Base-by-base conservation (phyloP, 2,797 vertebrate species). In the Crax fasciolata region DNA sequence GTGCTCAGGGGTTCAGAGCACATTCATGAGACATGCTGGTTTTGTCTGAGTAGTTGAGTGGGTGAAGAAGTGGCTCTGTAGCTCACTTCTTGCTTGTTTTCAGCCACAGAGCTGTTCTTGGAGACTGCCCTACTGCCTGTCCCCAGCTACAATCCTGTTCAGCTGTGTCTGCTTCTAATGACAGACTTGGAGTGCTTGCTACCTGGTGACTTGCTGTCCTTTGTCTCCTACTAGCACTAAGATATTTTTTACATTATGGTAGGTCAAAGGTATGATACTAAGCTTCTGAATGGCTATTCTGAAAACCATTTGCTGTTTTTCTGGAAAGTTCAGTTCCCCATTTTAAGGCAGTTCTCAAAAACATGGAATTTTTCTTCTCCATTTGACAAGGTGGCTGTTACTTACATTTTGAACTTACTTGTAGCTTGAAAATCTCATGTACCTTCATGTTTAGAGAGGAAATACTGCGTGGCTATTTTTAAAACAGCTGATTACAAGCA, bases 291-390 rank as follows among this genome's bases (percentile, higher is more conserved):
- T 7, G 79, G 41, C 18, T 85, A 0, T 55, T 76, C 24, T 54
- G 65, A 44, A 85, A 76, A 77, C 25, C 4, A 5, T 1, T 0
- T 1, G 0, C 14, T 55, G 30, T 18, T 27, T 61, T 52, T 74
- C 13, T 81, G 32, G n/a, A 13, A 78, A 20, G 9, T 49, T 89
- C 19, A 21, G 38, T 52, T 38, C 14, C 30, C 71, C 18, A 3
- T 21, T 72, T 25, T 62, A 32, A 62, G 61, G 12, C 28, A 84
- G 0, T 0, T 0, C 32, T 66, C 58, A 46, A 16, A 35, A 86
- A 46, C 44, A 62, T 35, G 2, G 4, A 27, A 6, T 58, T 58
- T 71, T 77, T 27, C 9, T 48, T 71, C 38, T 81, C 10, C 30
- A 27, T 4, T 1, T 16, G 38, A 32, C 9, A 52, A 68, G 20